Conservation (phyloP, 2,888 invertebrate genomes). For the Notodonta dromedarius region DNA sequence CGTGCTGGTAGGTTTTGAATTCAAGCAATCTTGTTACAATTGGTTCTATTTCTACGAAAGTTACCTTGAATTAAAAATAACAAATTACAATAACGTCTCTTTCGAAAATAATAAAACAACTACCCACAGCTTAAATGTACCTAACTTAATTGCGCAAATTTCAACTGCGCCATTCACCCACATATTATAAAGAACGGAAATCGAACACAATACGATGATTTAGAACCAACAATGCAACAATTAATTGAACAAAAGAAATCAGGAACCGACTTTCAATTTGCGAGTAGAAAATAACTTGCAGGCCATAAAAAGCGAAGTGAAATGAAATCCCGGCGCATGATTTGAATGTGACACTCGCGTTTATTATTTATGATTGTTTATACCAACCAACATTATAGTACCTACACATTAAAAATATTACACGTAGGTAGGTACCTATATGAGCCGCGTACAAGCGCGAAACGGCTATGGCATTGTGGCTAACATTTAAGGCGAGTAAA, state of each 20-base stretch:
- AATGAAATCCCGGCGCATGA: conserved; percentile 59
- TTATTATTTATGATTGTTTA: conserved; percentile 63
- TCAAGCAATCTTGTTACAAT: background rate
- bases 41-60: background rate
- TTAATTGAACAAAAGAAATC: conserved; percentile 45
- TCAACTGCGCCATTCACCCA: conserved; percentile 1
- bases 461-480: conserved; percentile 57
- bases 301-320: conserved; percentile 65
- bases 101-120: background rate
- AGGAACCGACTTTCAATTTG: conserved; percentile 59
- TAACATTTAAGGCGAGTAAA: conserved; percentile 72
- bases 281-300: conserved; percentile 62
- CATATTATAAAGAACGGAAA: conserved; percentile 4
- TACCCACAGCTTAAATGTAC: background rate
- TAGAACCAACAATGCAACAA: conserved; percentile 30
- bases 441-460: conserved; percentile 51
- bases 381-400: conserved; percentile 48
- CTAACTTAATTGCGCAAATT: background rate
- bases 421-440: conserved; percentile 50
- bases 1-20: background rate
- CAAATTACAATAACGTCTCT: background rate
- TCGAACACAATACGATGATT: conserved; percentile 8
- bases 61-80: background rate
- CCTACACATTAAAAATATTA: conserved; percentile 61
- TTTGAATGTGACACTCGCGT: conserved; percentile 58